Conservation (phyloP, 1,140 invertebrate species). For the Trinorchestia longiramus region DNA sequence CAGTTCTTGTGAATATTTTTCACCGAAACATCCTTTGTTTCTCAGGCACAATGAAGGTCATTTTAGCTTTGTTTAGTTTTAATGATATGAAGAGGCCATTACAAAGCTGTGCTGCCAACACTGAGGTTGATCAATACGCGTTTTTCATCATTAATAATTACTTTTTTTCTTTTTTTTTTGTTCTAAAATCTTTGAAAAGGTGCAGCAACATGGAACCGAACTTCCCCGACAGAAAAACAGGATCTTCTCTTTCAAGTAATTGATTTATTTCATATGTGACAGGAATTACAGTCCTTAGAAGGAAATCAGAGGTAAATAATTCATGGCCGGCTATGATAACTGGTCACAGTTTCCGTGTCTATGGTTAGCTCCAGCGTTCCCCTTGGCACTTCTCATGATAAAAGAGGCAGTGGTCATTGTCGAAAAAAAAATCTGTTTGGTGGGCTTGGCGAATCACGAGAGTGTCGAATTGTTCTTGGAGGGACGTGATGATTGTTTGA, state of each 20-base stretch:
- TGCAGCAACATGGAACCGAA: background rate
- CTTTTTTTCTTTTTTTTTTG: background rate
- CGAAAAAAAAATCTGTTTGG: too few relatives aligned
- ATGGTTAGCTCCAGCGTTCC: background rate
- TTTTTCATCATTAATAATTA: background rate
- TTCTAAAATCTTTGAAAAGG: background rate
- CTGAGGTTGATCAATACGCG: background rate
- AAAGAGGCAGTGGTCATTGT: too few relatives aligned
- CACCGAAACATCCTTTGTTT: background rate
- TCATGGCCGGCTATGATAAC: background rate
- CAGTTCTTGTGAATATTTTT: background rate
- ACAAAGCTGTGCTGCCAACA: background rate
- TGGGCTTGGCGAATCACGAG: too few relatives aligned
- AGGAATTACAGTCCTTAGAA: background rate
- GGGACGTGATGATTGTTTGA: too few relatives aligned
- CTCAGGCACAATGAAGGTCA: background rate
- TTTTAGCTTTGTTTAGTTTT: background rate
- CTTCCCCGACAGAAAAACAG: background rate
- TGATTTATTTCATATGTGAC: background rate
- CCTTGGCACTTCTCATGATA: background rate
- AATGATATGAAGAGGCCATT: background rate
- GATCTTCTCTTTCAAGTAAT: background rate
- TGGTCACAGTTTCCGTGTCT: background rate
- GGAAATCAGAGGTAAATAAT: background rate
- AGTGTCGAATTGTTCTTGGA: too few relatives aligned